Percentiles rank a stretch among this genome's conserved stretches.
These are phyloP conservation scores for Rhorus exstirpatorius DNA, from an alignment of 2,888 invertebrate species.

Conservation along the genomic window DNA sequence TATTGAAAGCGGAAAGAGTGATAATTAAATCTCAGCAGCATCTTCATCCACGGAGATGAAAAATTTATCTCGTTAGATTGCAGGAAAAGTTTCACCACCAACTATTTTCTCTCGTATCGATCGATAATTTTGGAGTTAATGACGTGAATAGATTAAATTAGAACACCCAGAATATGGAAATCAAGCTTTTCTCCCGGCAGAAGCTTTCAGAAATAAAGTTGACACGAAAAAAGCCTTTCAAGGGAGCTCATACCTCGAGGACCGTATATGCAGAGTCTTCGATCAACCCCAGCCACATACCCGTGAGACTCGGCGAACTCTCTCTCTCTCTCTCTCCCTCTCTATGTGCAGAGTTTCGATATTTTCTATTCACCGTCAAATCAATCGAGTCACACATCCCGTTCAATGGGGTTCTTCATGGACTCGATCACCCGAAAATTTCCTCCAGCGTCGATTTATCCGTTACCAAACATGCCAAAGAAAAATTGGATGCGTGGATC, in stretches of 20 bases:
- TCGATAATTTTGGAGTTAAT: too few species aligned
- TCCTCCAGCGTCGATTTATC: conserved; percentile 18
- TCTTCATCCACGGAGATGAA: too few species aligned
- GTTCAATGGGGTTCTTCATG: conserved; percentile 3
- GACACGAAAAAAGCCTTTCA: conserved; percentile 30
- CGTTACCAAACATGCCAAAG: not conserved
- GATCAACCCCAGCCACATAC: conserved; percentile 18
- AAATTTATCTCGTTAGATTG: too few species aligned
- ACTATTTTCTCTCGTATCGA: too few species aligned
- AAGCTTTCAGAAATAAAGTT: conserved; percentile 29
- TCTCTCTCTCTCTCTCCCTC: too few species aligned
- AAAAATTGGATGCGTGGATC: not conserved
- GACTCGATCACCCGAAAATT: conserved; percentile 5
- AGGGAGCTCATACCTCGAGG: conserved; percentile 24
- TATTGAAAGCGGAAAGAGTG: too few species aligned
- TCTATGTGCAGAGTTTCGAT: conserved; percentile 28
- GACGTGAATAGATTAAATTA: too few species aligned
- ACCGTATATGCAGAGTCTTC: conserved; percentile 11
- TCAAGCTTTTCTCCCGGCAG: conserved; percentile 1
- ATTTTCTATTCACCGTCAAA: conserved; percentile 38
- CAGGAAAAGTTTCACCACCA: too few species aligned
- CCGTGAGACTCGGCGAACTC: not conserved
- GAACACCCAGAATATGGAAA: not conserved
- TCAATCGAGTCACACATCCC: conserved; percentile 26
- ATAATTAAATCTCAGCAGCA: too few species aligned